Conservation (phyloP, 2,797 vertebrate species). For the Darevskia nairensis region DNA sequence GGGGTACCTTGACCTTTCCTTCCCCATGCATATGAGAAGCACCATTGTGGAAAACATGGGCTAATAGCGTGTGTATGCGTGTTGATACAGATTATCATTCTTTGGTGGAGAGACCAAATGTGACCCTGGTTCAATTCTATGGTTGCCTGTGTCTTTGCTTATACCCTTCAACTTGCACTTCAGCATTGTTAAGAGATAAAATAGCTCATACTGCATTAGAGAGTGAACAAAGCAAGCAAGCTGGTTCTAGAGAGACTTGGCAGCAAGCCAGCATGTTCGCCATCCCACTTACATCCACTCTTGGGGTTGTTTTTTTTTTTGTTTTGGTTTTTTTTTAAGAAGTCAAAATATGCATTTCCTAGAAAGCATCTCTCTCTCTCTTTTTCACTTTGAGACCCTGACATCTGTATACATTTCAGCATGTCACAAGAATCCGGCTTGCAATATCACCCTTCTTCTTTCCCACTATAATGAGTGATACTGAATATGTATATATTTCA, state of each 20-base stretch:
- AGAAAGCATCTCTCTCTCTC: background rate
- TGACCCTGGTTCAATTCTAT: background rate
- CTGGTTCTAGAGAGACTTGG: background rate
- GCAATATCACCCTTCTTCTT: background rate
- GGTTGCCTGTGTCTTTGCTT: background rate
- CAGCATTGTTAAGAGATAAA: background rate
- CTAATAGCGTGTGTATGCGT: background rate
- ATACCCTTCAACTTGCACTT: background rate
- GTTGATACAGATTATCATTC: background rate
- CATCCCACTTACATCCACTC: conserved; percentile 11
- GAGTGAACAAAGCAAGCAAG: conserved; percentile 15
- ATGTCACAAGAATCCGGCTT: conserved; percentile 20
- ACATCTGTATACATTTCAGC: conserved; percentile 1
- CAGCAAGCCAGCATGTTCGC: background rate
- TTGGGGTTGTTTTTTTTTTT: background rate
- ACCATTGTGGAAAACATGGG: background rate
- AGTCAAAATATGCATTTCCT: conserved; percentile 16
- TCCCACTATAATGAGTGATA: background rate
- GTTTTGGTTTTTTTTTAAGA: background rate
- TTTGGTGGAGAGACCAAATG: background rate
- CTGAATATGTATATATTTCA: background rate
- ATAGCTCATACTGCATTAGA: background rate
- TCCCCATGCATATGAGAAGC: background rate
- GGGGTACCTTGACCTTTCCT: background rate
- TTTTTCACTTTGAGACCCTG: conserved; percentile 12